These are phyloP conservation scores for Sminthurides aquaticus DNA, from an alignment of 2,888 invertebrate species.

Conservation along the genomic window DNA sequence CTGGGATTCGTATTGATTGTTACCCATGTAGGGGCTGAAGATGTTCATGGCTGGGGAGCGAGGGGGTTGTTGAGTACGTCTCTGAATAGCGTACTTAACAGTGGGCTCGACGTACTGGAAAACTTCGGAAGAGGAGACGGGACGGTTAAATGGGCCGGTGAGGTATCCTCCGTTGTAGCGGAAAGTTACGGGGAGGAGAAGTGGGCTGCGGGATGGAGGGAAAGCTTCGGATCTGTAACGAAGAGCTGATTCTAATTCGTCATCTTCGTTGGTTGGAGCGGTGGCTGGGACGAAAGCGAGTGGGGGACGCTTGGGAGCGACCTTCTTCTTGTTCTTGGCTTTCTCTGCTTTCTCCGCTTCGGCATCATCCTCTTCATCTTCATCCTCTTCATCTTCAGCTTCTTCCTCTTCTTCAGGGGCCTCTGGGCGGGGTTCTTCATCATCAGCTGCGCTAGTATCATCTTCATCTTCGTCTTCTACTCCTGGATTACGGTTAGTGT, in stretches of 20 bases:
- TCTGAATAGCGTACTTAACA: conserved; percentile 1
- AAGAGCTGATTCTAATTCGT: conserved; percentile 29
- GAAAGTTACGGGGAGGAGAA: conserved; percentile 32
- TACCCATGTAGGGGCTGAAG: conserved; percentile 2
- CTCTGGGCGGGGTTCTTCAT: conserved; percentile 9
- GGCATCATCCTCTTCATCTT: conserved; percentile 26
- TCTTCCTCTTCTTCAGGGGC: conserved; percentile 17
- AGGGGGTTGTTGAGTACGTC: neutral
- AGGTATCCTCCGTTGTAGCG: conserved; percentile 14
- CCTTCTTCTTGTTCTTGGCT: conserved; percentile 12
- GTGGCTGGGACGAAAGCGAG: conserved; percentile 26
- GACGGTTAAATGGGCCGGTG: conserved; percentile 17
- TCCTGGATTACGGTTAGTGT: too few relatives aligned
- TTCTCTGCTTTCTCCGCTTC: conserved; percentile 18
- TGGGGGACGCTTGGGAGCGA: conserved; percentile 17
- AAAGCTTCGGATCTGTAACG: conserved; percentile 25
- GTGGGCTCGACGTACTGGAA: conserved; percentile 14
- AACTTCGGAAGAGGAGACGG: conserved; percentile 19
- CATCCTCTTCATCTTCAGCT: conserved; percentile 23
- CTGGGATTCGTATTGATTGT: neutral
- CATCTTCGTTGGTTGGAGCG: conserved; percentile 30
- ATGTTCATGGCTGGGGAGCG: neutral
- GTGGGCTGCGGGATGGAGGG: conserved; percentile 39
- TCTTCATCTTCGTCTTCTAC: conserved; percentile 1
- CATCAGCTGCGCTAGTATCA: neutral